These are phyloP conservation scores for Ptilorrhoa leucosticta DNA, from an alignment of 2,113 vertebrate genomes.

Conservation along the genomic window DNA sequence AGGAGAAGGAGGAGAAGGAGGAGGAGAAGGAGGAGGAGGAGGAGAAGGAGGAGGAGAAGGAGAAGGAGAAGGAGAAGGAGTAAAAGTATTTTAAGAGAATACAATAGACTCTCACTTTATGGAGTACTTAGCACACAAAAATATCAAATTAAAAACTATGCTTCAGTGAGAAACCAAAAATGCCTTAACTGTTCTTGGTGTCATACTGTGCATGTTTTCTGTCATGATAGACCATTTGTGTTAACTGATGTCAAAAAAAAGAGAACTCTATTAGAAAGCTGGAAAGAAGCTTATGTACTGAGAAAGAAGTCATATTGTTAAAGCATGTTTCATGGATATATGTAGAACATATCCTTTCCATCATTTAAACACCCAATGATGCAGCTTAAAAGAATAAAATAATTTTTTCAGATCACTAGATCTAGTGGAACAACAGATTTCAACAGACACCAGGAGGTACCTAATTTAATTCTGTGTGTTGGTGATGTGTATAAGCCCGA, in stretches of 20 bases:
- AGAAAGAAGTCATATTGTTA: neutral
- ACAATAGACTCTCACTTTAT: neutral
- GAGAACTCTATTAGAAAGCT: neutral
- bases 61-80: neutral
- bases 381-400: neutral
- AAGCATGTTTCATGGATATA: neutral
- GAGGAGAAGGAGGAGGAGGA: neutral
- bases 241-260: neutral
- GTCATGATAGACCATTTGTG: neutral
- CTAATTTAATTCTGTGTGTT: neutral
- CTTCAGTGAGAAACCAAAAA: neutral
- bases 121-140: neutral
- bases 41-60: neutral
- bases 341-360: neutral
- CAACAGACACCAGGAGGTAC: neutral
- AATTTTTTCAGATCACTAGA: neutral
- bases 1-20: neutral
- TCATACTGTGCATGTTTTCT: neutral
- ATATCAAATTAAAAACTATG: neutral
- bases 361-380: neutral
- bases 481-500: fast-evolving
- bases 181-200: neutral
- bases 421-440: neutral
- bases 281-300: neutral
- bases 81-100: neutral